These are phyloP conservation scores for Ceratosolen solmsi DNA, from an alignment of 1,140 invertebrate species.

Conservation along the genomic window DNA sequence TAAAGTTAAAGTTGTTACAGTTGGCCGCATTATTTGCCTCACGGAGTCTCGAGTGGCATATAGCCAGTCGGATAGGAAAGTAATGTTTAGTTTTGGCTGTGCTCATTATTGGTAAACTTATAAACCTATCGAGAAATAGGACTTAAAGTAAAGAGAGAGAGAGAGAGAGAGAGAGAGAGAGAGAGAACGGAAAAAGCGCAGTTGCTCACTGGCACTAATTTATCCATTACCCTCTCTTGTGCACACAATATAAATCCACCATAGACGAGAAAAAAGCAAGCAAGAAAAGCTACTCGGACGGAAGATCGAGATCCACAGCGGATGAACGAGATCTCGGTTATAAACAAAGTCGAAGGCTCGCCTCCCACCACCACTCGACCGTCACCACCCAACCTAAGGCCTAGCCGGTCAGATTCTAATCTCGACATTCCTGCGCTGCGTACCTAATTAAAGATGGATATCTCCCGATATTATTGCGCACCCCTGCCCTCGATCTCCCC, in stretches of 20 bases:
- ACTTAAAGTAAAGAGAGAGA: too few species aligned
- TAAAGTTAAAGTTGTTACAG: too few species aligned
- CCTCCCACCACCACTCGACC: background rate
- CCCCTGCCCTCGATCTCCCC: conserved; percentile 38
- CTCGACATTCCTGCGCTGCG: conserved; percentile 71
- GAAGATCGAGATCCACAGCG: conserved; percentile 16
- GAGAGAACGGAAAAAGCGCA: background rate
- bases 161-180: too few species aligned
- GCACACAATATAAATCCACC: background rate
- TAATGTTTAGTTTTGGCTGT: too few species aligned
- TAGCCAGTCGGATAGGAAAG: too few species aligned
- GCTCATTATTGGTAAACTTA: too few species aligned
- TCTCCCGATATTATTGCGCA: conserved; percentile 73
- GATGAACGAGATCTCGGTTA: conserved; percentile 2
- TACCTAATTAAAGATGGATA: conserved; percentile 75
- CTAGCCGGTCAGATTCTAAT: conserved; percentile 62
- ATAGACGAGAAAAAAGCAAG: background rate
- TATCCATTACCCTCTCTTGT: conserved; percentile 16
- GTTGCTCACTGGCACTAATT: background rate
- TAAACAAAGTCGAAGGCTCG: conserved; percentile 35
- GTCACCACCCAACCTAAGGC: background rate
- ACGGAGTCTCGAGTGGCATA: too few species aligned
- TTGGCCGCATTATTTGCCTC: too few species aligned
- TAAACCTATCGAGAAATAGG: too few species aligned
- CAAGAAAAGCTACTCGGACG: background rate